Conservation (phyloP, 2,888 invertebrate genomes). For the Reticulitermes lucifugus region DNA sequence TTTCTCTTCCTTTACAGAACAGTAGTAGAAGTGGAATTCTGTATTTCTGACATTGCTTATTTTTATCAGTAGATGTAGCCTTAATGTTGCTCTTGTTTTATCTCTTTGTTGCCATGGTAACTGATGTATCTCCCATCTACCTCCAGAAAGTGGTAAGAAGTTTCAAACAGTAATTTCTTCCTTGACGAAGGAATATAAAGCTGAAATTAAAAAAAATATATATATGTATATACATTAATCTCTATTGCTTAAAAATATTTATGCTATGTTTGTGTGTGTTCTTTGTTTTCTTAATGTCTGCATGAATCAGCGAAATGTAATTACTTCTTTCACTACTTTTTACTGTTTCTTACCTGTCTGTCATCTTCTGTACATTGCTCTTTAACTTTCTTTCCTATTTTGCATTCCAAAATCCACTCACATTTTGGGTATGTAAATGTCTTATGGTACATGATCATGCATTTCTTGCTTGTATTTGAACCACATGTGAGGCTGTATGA, state of each 20-base stretch:
- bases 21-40: slow-evolving; percentile 39
- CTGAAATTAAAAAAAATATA: slow-evolving; percentile 35
- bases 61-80: slow-evolving; percentile 54
- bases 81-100: slow-evolving; percentile 56
- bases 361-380: slow-evolving; percentile 37
- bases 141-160: slow-evolving; percentile 59
- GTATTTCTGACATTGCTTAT: slow-evolving; percentile 46
- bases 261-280: slow-evolving; percentile 34
- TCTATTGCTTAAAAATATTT: slow-evolving; percentile 29
- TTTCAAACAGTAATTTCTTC: slow-evolving; percentile 47
- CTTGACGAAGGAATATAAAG: slow-evolving; percentile 37
- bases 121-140: slow-evolving; percentile 55
- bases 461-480: slow-evolving; percentile 35
- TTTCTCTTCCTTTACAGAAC: slow-evolving; percentile 30
- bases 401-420: slow-evolving; percentile 32
- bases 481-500: slow-evolving; percentile 32
- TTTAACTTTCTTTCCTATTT: not conserved
- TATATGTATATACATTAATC: not conserved
- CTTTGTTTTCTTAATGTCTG: slow-evolving; percentile 41
- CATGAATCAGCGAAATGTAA: slow-evolving; percentile 29
- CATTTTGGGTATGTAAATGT: slow-evolving; percentile 32
- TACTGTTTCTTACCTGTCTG: slow-evolving; percentile 32
- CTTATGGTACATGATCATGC: slow-evolving; percentile 8
- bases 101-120: slow-evolving; percentile 57
- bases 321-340: slow-evolving; percentile 20